Evolutionary conservation across 2,113 vertebrate species (phyloP), one percentile per base, ranked within the genome.

Genomic region (Phodopus roborovskii): DNA sequence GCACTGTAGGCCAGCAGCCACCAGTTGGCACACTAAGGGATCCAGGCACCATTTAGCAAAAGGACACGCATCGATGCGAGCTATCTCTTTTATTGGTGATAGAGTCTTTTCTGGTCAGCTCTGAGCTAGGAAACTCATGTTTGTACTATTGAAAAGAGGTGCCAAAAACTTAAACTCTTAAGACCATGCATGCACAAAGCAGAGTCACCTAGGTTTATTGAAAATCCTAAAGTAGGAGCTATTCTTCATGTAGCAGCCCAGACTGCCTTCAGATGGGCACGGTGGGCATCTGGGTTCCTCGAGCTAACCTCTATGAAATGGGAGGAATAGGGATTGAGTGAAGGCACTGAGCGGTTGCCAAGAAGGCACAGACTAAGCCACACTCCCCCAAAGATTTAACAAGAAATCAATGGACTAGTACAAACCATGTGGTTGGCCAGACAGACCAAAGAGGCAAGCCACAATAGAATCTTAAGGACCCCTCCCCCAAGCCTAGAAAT

Each of bases 321-420:
- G 11, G 39, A 78, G 45, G 7, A 42, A 19, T 7, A 48, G 83
- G 10, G 33, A 45, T 60, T 30, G 60, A 12, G 64, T 66, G 28
- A 13, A 20, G 0, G 42, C 20, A 1, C 3, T 24, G 45, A 16
- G 9, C 0, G 0, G 6, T 1, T 12, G 30, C 24, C 58, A 1
- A 9, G 0, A 20, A 39, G 30, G 36, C 7, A 0, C 5, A 0
- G 0, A 0, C 17, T 7, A 0, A 3, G 15, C 33, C 24, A 42
- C 56, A 28, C 24, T 3, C 42, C 12, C 53, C 56, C 30, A 16
- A 10, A 45, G 17, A n/a, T 26, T n/a, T 68, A 85, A 28, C 28
- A 24, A 8, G 13, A 36, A n/a, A 28, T 50, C 48, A 45, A 0
- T n/a, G 22, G 42, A 71, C 19, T 3, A 42, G 33, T 5, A 5